Percentiles rank a stretch among this genome's conserved stretches.
These are phyloP conservation scores for Empis livida DNA, from an alignment of 2,888 invertebrate genomes.

Conservation along the genomic window DNA sequence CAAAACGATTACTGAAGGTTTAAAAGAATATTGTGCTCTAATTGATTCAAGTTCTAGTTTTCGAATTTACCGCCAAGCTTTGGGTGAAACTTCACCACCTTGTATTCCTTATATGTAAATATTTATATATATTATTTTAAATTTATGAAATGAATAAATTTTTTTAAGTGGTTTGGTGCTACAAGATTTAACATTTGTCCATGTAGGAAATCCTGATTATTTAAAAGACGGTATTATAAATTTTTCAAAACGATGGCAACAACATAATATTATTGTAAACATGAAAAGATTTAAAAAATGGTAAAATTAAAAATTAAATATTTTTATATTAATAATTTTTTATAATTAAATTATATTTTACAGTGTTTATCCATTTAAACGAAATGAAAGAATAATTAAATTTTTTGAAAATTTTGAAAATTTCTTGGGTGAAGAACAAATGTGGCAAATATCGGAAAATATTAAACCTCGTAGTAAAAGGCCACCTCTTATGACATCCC, in stretches of 20 bases:
- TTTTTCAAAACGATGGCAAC: constrained; percentile 98
- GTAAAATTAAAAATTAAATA: constrained; percentile 41
- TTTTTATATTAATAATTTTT: background rate
- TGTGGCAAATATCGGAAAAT: constrained; percentile 96
- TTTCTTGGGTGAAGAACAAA: constrained; percentile 88
- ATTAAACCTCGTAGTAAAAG: constrained; percentile 63
- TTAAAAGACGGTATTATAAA: constrained; percentile 79
- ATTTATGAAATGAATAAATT: too few relatives aligned
- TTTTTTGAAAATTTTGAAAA: constrained; percentile 97
- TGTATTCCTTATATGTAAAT: constrained; percentile 98
- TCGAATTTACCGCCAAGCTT: constrained; percentile 86
- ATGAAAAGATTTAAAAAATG: constrained; percentile 96
- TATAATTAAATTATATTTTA: constrained; percentile 17
- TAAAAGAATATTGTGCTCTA: constrained; percentile 88
- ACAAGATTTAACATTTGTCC: constrained; percentile 97
- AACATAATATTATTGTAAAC: constrained; percentile 94
- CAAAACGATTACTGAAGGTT: constrained; percentile 76
- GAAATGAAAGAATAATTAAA: constrained; percentile 83
- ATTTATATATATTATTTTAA: too few relatives aligned
- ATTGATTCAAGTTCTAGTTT: constrained; percentile 98
- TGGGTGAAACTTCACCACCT: constrained; percentile 91
- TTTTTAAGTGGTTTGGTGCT: constrained; percentile 80
- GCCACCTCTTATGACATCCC: constrained; percentile 10
- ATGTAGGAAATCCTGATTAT: constrained; percentile 90
- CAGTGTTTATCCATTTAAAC: constrained; percentile 86